Conservation (phyloP, 2,888 invertebrate genomes). For the Drosophila robusta region DNA sequence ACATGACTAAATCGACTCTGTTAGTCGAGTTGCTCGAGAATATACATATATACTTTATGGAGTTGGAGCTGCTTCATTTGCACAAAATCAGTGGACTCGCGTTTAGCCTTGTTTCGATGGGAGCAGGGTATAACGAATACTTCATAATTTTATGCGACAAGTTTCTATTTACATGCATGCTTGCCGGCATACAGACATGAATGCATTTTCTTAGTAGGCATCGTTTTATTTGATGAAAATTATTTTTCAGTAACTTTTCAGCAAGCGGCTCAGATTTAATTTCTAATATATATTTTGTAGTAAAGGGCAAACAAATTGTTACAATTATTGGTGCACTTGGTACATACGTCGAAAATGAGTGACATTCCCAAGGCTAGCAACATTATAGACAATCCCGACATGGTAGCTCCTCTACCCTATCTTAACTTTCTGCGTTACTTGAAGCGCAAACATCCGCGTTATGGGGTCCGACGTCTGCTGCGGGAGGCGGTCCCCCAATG, state of each 20-base stretch:
- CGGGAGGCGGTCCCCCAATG: slow-evolving; percentile 44
- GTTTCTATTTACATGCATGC: slow-evolving; percentile 9
- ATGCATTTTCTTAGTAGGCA: slow-evolving; percentile 1
- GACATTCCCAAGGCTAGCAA: neutral
- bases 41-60: no score
- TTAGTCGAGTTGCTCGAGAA: no score
- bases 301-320: slow-evolving; percentile 2
- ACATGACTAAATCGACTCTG: no score
- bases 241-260: neutral
- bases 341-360: neutral
- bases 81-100: no score
- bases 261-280: slow-evolving; percentile 2
- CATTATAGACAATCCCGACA: slow-evolving; percentile 33
- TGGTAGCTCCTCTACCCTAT: slow-evolving; percentile 49
- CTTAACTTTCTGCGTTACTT: slow-evolving; percentile 58
- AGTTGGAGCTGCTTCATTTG: no score
- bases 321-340: neutral
- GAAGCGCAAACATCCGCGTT: slow-evolving; percentile 30
- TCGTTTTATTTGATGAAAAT: neutral
- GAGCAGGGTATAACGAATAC: neutral
- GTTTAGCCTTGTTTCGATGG: no score
- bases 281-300: neutral
- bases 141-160: slow-evolving; percentile 15
- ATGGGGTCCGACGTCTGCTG: slow-evolving; percentile 27
- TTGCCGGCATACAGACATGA: neutral